A percentile compares a stretch with the other conserved stretches of the same genome.
phyloP scores from a whole-genome alignment of 2,888 invertebrate genomes.

The Chrysotoxum bicinctum region DNA sequence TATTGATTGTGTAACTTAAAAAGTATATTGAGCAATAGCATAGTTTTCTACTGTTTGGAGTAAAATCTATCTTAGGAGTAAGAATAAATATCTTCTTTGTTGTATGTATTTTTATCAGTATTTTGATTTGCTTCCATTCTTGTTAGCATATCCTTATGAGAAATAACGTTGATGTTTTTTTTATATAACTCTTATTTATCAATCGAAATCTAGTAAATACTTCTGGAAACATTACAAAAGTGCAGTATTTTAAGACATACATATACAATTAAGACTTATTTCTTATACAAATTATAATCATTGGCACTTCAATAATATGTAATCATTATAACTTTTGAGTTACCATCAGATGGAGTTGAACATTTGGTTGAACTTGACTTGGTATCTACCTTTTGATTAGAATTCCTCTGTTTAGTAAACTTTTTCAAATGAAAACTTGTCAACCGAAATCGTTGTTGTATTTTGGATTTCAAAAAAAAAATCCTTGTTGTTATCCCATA shows the following conservation, averaged over 20 bases:
- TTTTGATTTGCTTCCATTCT: neutral
- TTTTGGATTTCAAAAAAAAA: conserved; percentile 24
- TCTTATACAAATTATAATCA: conserved; percentile 39
- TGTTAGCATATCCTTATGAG: neutral
- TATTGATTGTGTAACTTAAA: neutral
- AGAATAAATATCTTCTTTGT: neutral
- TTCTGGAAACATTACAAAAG: conserved; percentile 74
- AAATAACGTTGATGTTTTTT: neutral
- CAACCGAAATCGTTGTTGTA: neutral
- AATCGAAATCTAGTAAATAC: neutral
- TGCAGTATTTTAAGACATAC: conserved; percentile 7
- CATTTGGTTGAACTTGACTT: neutral
- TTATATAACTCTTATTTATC: neutral
- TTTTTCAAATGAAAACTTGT: conserved; percentile 32
- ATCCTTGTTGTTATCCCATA: conserved; percentile 10
- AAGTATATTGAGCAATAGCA: neutral
- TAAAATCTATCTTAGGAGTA: neutral
- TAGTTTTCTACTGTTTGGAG: neutral
- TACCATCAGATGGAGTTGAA: neutral
- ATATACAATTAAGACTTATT: neutral
- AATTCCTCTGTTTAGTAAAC: neutral
- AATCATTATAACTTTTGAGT: neutral
- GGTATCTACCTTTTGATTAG: conserved; percentile 10
- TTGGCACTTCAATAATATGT: conserved; percentile 69
- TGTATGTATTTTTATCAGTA: neutral